These are phyloP conservation scores for Smutsia gigantea DNA, from an alignment of 2,797 vertebrate species.

Conservation along the genomic window DNA sequence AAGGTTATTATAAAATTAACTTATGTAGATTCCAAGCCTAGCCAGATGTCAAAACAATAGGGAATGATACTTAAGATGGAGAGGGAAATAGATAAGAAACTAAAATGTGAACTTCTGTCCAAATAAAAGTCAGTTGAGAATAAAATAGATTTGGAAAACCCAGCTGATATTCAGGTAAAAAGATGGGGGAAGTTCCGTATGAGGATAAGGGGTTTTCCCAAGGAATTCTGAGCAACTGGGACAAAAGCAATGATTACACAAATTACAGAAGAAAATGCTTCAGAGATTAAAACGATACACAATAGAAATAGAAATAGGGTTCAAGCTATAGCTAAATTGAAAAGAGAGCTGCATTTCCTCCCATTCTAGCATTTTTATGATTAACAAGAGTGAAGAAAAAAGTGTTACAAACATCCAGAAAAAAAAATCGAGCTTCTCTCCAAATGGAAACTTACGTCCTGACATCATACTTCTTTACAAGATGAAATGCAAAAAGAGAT, in stretches of 20 bases:
- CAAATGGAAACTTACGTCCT: background rate
- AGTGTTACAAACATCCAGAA: background rate
- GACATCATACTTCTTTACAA: no score
- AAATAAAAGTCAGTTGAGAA: background rate
- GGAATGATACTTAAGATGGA: background rate
- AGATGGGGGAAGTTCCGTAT: background rate
- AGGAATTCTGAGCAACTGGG: background rate
- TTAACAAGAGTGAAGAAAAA: background rate
- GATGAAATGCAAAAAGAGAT: background rate
- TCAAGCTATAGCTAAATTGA: background rate
- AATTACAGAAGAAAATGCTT: background rate
- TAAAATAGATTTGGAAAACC: background rate
- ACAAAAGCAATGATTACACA: background rate
- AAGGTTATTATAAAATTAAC: background rate
- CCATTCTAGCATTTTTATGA: background rate
- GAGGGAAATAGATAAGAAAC: background rate
- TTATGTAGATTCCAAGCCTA: background rate
- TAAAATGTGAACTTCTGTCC: background rate
- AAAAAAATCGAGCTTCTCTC: background rate
- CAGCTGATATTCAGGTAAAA: background rate
- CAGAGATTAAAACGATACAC: background rate
- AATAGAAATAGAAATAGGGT: background rate
- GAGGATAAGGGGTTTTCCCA: fast-evolving
- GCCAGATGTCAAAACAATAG: background rate
- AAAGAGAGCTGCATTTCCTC: background rate